Conservation (phyloP, 2,113 vertebrate species). For the Xerus inauris region DNA sequence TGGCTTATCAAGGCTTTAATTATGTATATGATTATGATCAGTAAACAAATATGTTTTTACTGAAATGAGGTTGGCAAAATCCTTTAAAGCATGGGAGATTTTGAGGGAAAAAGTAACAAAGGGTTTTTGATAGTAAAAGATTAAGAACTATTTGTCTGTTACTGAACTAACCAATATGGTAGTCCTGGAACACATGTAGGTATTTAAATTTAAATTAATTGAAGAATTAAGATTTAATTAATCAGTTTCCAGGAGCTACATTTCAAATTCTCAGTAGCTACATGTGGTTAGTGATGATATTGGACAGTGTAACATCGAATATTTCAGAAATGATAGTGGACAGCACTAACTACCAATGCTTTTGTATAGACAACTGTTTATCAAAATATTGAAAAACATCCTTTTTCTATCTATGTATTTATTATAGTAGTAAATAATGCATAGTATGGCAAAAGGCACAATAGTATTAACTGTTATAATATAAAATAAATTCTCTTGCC, state of each 20-base stretch:
- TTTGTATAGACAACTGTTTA: not conserved
- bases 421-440: not conserved
- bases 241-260: not conserved
- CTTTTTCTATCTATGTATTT: not conserved
- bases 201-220: slow-evolving; percentile 21
- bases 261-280: not conserved
- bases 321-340: not conserved
- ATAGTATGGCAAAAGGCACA: not conserved
- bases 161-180: not conserved
- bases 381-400: not conserved
- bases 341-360: not conserved
- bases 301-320: not conserved
- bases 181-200: not conserved
- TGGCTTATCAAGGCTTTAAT: not conserved
- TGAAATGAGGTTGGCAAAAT: not conserved
- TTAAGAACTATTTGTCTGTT: not conserved
- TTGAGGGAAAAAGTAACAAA: not conserved
- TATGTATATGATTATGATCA: not conserved
- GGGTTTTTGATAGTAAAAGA: not conserved
- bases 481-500: not conserved
- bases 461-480: not conserved
- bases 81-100: not conserved
- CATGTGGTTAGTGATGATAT: not conserved
- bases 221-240: not conserved
- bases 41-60: not conserved